These are phyloP conservation scores for Amphimedon queenslandica DNA, from an alignment of 37 sponge, comb jelly and placozoan species.

Conservation along the genomic window DNA sequence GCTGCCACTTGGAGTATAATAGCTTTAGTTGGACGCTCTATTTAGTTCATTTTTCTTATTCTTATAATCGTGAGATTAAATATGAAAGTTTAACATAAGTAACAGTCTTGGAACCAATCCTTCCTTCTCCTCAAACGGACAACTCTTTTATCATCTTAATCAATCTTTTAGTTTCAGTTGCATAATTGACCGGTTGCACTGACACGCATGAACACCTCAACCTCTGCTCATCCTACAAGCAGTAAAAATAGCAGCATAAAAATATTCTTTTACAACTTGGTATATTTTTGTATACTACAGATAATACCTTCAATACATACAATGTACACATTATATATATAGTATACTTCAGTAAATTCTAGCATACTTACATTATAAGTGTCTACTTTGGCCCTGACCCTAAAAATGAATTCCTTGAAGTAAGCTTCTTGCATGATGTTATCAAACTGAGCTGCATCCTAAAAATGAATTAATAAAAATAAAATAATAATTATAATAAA, in stretches of 20 bases:
- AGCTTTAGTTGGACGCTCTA: constrained; percentile 13
- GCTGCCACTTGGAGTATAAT: too few relatives aligned
- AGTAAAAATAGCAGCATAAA: neutral
- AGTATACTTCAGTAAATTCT: too few relatives aligned
- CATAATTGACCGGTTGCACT: constrained; percentile 50
- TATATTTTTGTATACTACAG: too few relatives aligned
- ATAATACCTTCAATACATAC: neutral
- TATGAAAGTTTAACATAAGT: too few relatives aligned
- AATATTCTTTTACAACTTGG: too few relatives aligned
- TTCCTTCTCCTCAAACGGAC: too few relatives aligned
- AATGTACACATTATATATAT: neutral
- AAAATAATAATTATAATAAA: neutral
- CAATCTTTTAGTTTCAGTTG: constrained; percentile 46
- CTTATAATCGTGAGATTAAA: too few relatives aligned
- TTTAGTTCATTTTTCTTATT: too few relatives aligned
- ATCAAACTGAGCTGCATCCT: constrained; percentile 66
- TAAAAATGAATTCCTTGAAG: constrained; percentile 64
- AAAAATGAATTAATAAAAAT: neutral
- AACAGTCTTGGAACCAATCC: too few relatives aligned
- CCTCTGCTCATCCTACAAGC: constrained; percentile 72
- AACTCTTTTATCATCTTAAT: constrained; percentile 68
- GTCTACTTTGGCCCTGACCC: constrained; percentile 83
- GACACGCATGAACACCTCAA: constrained; percentile 57
- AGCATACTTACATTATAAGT: constrained; percentile 79
- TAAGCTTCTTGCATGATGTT: constrained; percentile 53